These are phyloP conservation scores for Pipistrellus pipistrellus DNA, from an alignment of 2,797 vertebrate species.

Conservation along the genomic window DNA sequence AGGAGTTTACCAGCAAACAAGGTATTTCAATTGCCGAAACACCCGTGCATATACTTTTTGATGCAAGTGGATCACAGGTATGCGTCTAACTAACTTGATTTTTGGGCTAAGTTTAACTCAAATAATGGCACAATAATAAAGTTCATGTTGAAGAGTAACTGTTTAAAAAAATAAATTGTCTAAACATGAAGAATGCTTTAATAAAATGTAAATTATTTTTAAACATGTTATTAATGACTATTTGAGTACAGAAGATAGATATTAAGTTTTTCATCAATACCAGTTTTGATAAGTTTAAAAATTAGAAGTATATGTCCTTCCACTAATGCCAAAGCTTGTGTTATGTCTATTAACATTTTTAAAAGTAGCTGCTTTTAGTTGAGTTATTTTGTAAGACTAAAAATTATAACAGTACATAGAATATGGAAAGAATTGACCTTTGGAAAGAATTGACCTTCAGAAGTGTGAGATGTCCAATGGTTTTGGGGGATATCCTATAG, in stretches of 20 bases:
- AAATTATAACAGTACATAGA: background rate
- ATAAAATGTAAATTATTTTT: background rate
- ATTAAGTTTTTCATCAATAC: constrained; percentile 25
- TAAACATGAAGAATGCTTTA: background rate
- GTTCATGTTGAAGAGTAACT: constrained; percentile 7
- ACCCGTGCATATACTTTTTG: constrained; percentile 91
- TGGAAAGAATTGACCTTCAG: background rate
- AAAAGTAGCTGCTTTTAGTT: constrained; percentile 31
- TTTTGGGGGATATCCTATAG: background rate
- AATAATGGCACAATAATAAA: background rate
- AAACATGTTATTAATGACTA: constrained; percentile 9
- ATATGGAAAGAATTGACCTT: background rate
- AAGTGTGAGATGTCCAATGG: background rate
- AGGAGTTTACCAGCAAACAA: constrained; percentile 92
- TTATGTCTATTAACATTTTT: background rate
- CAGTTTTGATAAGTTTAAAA: constrained; percentile 50
- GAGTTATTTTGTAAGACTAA: constrained; percentile 22
- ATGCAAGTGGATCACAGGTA: constrained; percentile 94
- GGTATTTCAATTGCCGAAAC: constrained; percentile 92
- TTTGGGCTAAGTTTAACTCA: constrained; percentile 26
- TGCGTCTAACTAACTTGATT: constrained; percentile 58
- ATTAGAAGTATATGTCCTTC: constrained; percentile 11
- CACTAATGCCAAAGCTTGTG: background rate
- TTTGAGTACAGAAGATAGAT: constrained; percentile 32
- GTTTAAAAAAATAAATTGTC: constrained; percentile 22